phyloP scores from a whole-genome alignment of 2,888 invertebrate species.

The Scaptomyza tumidula region DNA sequence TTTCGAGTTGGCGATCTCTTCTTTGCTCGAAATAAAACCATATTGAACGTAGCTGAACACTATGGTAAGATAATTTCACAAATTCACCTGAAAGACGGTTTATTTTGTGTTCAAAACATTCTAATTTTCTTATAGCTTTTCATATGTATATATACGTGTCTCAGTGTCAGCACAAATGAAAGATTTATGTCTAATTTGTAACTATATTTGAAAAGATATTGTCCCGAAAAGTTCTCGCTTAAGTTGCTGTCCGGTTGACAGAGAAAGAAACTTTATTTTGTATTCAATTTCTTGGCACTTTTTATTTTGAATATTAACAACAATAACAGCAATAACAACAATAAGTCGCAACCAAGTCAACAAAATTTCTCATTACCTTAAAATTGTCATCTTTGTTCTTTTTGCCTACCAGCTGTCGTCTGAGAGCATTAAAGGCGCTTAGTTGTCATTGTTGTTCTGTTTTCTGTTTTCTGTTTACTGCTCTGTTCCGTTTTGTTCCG shows the following conservation, averaged over 20 bases:
- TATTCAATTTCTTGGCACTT: conserved; percentile 58
- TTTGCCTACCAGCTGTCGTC: conserved; percentile 58
- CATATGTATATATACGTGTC: too few species aligned
- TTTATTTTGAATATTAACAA: conserved; percentile 51
- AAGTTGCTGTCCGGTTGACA: conserved; percentile 2
- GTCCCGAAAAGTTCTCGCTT: not conserved
- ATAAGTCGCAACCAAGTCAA: conserved; percentile 32
- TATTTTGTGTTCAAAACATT: too few species aligned
- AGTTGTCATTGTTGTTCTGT: conserved; percentile 45
- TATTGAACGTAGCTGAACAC: too few species aligned
- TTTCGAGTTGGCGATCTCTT: too few species aligned
- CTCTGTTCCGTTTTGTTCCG: conserved; percentile 35
- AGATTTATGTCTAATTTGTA: too few species aligned
- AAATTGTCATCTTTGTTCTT: conserved; percentile 46
- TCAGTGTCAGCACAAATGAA: too few species aligned
- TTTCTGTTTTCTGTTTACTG: conserved; percentile 24
- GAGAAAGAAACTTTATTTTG: conserved; percentile 39
- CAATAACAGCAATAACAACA: conserved; percentile 7
- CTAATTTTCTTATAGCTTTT: too few species aligned
- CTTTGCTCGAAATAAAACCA: too few species aligned
- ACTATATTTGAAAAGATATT: too few species aligned
- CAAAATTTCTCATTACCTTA: conserved; percentile 48
- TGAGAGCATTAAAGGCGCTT: conserved; percentile 66
- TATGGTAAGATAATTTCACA: too few species aligned
- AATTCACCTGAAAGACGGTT: too few species aligned